phyloP scores from a whole-genome alignment of 1,140 invertebrate species.

The Maconellicoccus hirsutus region DNA sequence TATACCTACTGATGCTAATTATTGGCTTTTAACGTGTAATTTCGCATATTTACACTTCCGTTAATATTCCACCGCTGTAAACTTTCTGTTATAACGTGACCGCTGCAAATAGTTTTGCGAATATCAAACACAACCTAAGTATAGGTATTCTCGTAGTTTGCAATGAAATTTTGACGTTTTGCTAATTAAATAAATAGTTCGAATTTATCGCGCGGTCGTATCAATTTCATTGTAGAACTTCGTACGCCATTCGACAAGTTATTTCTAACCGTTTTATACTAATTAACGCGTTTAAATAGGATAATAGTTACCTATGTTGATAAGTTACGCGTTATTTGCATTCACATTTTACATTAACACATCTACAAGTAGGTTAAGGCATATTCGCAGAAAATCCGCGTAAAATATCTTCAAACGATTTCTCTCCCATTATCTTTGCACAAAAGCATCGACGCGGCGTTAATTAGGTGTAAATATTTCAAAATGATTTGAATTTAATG shows the following conservation, averaged over 20 bases:
- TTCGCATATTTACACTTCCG: constrained; percentile 1
- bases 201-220: not conserved
- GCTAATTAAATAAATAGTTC: not conserved
- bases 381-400: no score
- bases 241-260: not conserved
- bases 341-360: no score
- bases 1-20: not conserved
- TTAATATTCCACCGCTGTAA: not conserved
- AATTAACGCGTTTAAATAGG: no score
- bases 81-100: not conserved
- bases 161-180: not conserved
- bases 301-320: no score
- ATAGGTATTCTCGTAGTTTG: not conserved
- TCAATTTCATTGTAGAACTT: not conserved
- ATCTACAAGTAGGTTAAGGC: no score
- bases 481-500: not conserved
- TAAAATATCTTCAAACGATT: no score
- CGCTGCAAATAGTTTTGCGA: not conserved
- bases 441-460: no score
- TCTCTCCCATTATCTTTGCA: no score
- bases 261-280: no score
- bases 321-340: no score
- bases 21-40: constrained; percentile 5
- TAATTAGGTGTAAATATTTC: no score
- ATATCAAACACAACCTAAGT: constrained; percentile 4